These are phyloP conservation scores for Desmodus rotundus DNA, from an alignment of 2,113 vertebrate genomes.

Conservation along the genomic window DNA sequence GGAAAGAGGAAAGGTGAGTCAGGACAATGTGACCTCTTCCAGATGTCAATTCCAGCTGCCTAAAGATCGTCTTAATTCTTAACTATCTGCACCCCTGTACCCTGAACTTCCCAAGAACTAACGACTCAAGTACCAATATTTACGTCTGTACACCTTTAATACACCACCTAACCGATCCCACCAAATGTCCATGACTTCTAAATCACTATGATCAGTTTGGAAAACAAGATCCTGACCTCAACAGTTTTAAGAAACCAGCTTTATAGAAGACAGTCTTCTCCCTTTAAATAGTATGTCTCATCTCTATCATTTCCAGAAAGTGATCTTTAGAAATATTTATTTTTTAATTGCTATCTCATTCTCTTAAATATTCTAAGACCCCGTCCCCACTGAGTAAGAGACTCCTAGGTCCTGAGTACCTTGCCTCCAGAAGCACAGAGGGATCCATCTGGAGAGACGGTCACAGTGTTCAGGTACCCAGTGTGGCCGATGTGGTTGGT, in stretches of 20 bases:
- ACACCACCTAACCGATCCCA: neutral
- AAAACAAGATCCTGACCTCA: neutral
- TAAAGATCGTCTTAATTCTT: neutral
- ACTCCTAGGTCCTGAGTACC: slow-evolving; percentile 74
- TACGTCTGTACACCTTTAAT: neutral
- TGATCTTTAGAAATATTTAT: neutral
- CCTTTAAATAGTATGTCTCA: neutral
- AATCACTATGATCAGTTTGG: neutral
- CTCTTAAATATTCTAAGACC: neutral
- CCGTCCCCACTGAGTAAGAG: accelerated
- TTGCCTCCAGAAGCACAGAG: slow-evolving; percentile 97
- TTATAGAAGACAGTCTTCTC: neutral
- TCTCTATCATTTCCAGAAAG: neutral
- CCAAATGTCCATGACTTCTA: neutral
- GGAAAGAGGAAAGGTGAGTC: neutral
- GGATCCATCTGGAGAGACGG: slow-evolving; percentile 95
- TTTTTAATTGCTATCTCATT: neutral
- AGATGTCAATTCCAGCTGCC: neutral
- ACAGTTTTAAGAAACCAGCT: neutral
- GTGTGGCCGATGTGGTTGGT: slow-evolving; percentile 97
- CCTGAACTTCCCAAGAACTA: neutral
- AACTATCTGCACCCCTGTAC: neutral
- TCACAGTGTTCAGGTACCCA: slow-evolving; percentile 95
- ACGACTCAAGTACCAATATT: neutral
- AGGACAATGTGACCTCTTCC: neutral